Percentiles rank a stretch among this genome's conserved stretches.
These are phyloP conservation scores for Gymnoscelis rufifasciata DNA, from an alignment of 2,888 invertebrate genomes.

Conservation along the genomic window DNA sequence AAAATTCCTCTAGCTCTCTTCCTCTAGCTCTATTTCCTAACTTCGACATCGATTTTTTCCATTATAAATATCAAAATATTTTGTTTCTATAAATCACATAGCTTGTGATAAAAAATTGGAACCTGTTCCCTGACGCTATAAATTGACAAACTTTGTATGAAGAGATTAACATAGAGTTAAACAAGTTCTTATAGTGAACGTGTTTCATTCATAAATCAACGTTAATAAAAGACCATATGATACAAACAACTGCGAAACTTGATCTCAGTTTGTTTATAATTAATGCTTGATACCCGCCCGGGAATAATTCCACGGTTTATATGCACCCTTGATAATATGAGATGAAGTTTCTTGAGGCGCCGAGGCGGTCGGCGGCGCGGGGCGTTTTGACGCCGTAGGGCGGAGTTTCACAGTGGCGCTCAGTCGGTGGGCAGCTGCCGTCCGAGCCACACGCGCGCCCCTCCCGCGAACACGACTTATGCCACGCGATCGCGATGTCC, in stretches of 20 bases:
- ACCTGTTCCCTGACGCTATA: not conserved
- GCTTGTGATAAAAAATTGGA: no score
- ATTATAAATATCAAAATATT: not conserved
- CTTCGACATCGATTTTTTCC: not conserved
- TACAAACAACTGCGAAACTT: constrained; percentile 43
- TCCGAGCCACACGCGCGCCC: constrained; percentile 50
- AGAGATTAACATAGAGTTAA: no score
- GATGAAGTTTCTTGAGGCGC: constrained; percentile 72
- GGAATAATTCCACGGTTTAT: constrained; percentile 71
- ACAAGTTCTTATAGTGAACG: constrained; percentile 1
- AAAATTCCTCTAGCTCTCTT: no score
- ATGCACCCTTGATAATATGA: constrained; percentile 74
- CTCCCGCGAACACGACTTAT: constrained; percentile 42
- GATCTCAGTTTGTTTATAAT: constrained; percentile 64
- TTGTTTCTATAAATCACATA: no score
- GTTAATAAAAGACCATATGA: constrained; percentile 30
- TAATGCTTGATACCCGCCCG: constrained; percentile 64
- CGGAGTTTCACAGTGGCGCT: constrained; percentile 61
- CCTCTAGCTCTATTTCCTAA: no score
- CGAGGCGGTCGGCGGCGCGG: constrained; percentile 56
- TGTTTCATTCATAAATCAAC: constrained; percentile 29
- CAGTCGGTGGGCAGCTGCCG: constrained; percentile 77
- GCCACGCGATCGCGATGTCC: constrained; percentile 72
- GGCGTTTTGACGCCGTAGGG: constrained; percentile 63
- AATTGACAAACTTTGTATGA: no score